Conservation (phyloP, 2,888 invertebrate species). For the Bimastos eiseni region DNA sequence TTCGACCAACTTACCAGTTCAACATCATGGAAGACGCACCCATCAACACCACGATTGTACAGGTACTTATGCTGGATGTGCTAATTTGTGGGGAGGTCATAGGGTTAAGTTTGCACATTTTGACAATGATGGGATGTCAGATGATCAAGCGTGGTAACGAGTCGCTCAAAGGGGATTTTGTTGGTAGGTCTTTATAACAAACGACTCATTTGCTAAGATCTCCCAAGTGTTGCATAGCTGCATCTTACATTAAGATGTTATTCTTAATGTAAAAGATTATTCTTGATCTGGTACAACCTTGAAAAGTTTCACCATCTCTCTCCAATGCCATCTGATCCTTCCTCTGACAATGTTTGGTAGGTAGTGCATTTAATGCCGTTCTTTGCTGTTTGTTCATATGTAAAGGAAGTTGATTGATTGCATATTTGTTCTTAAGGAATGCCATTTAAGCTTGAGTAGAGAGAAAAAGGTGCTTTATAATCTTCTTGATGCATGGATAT, state of each 20-base stretch:
- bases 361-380: too few species aligned
- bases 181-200: neutral
- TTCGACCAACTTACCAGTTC: slow-evolving; percentile 50
- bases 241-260: too few species aligned
- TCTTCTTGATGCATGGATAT: too few species aligned
- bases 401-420: too few species aligned
- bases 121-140: neutral
- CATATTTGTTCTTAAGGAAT: too few species aligned
- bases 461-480: too few species aligned
- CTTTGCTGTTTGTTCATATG: too few species aligned
- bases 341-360: too few species aligned
- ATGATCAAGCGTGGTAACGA: neutral
- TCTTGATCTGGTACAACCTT: neutral
- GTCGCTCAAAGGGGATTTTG: neutral
- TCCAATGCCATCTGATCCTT: too few species aligned
- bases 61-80: slow-evolving; percentile 61
- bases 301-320: too few species aligned
- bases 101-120: neutral
- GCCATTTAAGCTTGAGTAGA: too few species aligned
- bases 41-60: slow-evolving; percentile 70
- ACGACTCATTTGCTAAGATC: too few species aligned
- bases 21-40: slow-evolving; percentile 74
- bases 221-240: neutral
- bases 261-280: neutral
- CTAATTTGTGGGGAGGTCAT: neutral